A percentile compares a stretch with the other conserved stretches of the same genome.
Evolutionary conservation across 1,140 invertebrate species (phyloP).

Genomic region (Camponotus floridanus): DNA sequence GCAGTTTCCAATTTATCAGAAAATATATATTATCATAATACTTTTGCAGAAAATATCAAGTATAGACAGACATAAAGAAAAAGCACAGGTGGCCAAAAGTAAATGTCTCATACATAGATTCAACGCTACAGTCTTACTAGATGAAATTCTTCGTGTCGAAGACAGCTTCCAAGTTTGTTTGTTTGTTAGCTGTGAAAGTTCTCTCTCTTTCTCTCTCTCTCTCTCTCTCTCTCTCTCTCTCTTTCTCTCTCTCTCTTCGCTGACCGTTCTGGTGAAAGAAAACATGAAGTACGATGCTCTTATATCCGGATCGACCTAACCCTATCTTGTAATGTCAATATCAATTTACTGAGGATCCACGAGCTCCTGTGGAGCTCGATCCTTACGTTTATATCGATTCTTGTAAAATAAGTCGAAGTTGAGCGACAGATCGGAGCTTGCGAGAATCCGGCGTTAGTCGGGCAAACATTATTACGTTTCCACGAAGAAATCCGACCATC

Average conservation of each 20-base stretch:
- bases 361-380: constrained; percentile 54
- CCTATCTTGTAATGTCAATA: constrained; percentile 66
- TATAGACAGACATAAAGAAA: neutral
- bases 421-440: constrained; percentile 58
- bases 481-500: constrained; percentile 59
- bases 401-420: constrained; percentile 71
- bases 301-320: constrained; percentile 52
- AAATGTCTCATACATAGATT: constrained; percentile 45
- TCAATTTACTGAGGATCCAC: constrained; percentile 71
- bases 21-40: neutral
- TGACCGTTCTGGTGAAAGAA: constrained; percentile 29
- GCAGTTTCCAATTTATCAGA: neutral
- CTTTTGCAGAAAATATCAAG: neutral
- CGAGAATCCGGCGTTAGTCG: constrained; percentile 58
- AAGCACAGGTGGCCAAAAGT: constrained; percentile 3
- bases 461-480: constrained; percentile 74
- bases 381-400: constrained; percentile 72
- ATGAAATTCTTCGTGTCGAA: constrained; percentile 37
- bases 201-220: neutral
- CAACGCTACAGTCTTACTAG: constrained; percentile 6
- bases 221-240: neutral
- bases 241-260: constrained; percentile 7
- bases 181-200: constrained; percentile 35
- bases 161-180: constrained; percentile 35
- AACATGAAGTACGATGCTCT: constrained; percentile 45